These are phyloP conservation scores for Furcula furcula DNA, from an alignment of 2,888 invertebrate species.

Conservation along the genomic window DNA sequence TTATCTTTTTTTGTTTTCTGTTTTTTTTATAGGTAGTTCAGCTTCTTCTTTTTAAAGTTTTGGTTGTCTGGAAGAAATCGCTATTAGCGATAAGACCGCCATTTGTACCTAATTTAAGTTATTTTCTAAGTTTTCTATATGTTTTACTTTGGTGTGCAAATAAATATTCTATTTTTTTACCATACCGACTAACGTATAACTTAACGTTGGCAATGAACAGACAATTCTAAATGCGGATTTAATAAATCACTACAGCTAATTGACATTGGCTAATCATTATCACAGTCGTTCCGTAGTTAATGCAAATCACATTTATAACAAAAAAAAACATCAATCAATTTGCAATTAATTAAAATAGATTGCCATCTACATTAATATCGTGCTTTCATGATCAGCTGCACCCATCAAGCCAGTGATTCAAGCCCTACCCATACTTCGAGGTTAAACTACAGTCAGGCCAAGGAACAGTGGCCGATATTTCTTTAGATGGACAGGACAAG, in stretches of 20 bases:
- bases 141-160: too few species aligned
- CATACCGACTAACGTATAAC: too few species aligned
- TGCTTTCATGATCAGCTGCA: constrained; percentile 12
- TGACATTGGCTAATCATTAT: neutral
- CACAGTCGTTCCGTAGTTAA: neutral
- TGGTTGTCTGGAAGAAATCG: too few species aligned
- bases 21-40: too few species aligned
- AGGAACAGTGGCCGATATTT: constrained; percentile 15
- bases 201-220: too few species aligned
- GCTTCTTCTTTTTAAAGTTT: too few species aligned
- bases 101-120: too few species aligned
- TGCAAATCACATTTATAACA: neutral
- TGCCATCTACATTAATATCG: neutral
- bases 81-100: too few species aligned
- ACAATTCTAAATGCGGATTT: too few species aligned
- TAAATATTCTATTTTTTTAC: too few species aligned
- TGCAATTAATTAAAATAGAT: neutral
- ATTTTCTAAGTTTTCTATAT: too few species aligned
- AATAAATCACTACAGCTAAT: constrained; percentile 4
- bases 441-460: constrained; percentile 15
- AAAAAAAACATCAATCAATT: neutral
- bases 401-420: constrained; percentile 16
- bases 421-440: constrained; percentile 23
- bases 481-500: constrained; percentile 17
- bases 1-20: too few species aligned